phyloP scores from a whole-genome alignment of 92 coral and sea anemone species.

The Blastomussa wellsi region DNA sequence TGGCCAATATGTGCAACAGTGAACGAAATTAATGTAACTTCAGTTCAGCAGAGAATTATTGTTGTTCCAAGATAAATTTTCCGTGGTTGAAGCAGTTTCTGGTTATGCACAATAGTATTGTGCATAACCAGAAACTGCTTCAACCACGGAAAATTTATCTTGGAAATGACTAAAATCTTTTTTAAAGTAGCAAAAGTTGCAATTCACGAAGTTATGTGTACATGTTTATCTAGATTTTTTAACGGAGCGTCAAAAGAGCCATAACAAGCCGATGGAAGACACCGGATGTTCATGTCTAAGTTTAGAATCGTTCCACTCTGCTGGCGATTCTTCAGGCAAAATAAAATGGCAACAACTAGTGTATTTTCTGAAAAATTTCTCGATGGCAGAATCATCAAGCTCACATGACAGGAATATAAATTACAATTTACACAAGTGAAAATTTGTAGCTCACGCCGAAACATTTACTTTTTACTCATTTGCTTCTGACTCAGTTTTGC shows the following conservation, averaged over 20 bases:
- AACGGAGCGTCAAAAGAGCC: neutral
- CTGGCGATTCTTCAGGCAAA: neutral
- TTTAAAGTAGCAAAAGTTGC: neutral
- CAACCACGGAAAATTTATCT: neutral
- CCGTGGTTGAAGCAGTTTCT: no score
- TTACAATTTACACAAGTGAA: neutral
- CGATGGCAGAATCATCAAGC: neutral
- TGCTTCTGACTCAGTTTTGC: neutral
- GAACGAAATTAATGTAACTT: neutral
- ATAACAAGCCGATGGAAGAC: neutral
- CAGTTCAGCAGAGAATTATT: no score
- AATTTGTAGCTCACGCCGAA: neutral
- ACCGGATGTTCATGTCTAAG: slow-evolving; percentile 5
- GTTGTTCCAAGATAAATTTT: no score
- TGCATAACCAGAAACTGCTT: neutral
- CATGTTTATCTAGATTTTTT: neutral
- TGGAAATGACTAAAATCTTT: neutral
- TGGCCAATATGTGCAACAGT: neutral
- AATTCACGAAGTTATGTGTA: neutral
- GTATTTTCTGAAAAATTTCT: neutral
- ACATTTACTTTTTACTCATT: neutral
- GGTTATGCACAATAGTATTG: neutral
- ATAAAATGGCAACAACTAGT: neutral
- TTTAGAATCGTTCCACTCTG: slow-evolving; percentile 7
- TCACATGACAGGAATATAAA: neutral